phyloP scores from a whole-genome alignment of 2,797 vertebrate genomes.

The Oreochromis grahami region DNA sequence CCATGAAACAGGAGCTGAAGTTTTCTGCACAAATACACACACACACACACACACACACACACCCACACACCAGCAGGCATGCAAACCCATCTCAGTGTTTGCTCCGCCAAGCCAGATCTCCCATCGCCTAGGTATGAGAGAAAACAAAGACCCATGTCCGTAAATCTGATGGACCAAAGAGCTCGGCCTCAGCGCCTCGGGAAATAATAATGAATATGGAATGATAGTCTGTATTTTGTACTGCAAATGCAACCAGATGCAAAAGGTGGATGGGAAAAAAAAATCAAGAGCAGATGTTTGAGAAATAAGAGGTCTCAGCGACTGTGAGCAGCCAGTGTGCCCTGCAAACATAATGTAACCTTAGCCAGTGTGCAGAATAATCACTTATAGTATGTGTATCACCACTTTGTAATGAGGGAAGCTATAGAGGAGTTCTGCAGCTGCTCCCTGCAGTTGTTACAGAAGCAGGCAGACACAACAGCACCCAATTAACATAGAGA shows the following conservation, averaged over 20 bases:
- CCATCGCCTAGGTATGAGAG: slow-evolving; percentile 76
- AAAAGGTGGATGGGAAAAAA: slow-evolving; percentile 63
- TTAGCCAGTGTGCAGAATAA: slow-evolving; percentile 56
- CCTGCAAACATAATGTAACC: slow-evolving; percentile 78
- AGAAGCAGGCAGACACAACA: slow-evolving; percentile 59
- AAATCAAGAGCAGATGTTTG: slow-evolving; percentile 91
- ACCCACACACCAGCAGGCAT: not conserved
- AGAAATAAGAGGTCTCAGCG: slow-evolving; percentile 30
- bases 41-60: not conserved
- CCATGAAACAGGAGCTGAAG: slow-evolving; percentile 84
- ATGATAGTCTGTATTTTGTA: slow-evolving; percentile 86
- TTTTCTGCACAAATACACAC: not conserved
- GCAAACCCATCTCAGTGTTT: slow-evolving; percentile 8
- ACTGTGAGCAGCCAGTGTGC: slow-evolving; percentile 43
- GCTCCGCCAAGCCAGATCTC: slow-evolving; percentile 4
- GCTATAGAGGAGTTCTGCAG: slow-evolving; percentile 51
- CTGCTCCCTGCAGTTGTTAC: slow-evolving; percentile 48
- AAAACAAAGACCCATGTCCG: slow-evolving; percentile 77
- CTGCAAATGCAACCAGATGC: slow-evolving; percentile 96
- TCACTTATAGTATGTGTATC: slow-evolving; percentile 57
- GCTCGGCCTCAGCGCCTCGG: slow-evolving; percentile 79
- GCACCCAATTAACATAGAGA: slow-evolving; percentile 49
- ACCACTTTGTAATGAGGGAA: slow-evolving; percentile 58
- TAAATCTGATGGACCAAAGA: slow-evolving; percentile 70
- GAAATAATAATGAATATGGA: slow-evolving; percentile 97